Evolutionary conservation across 2,888 invertebrate genomes (phyloP).

Genomic region (Euspilapteryx auroguttella): DNA sequence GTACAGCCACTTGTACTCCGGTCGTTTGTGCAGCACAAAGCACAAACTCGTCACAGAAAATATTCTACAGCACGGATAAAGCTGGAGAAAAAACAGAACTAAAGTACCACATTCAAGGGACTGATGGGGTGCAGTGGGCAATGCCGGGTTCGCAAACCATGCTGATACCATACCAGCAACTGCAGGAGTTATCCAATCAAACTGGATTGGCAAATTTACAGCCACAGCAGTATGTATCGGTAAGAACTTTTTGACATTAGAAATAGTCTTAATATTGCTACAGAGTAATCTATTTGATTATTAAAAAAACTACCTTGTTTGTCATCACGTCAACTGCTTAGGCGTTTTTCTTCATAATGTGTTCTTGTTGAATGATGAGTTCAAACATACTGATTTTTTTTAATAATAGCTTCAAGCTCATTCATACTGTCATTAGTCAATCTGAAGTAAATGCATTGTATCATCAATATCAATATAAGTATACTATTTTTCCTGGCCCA

Average conservation of each 20-base stretch:
- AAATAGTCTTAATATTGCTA: too few species aligned
- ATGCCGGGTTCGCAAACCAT: constrained; percentile 50
- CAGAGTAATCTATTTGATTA: too few species aligned
- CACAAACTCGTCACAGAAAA: constrained; percentile 43
- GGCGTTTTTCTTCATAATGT: too few species aligned
- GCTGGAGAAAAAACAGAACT: constrained; percentile 34
- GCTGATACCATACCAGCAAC: constrained; percentile 49
- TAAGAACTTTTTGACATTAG: constrained; percentile 18
- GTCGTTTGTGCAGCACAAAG: constrained; percentile 50
- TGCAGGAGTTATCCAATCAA: constrained; percentile 39
- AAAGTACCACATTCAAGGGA: constrained; percentile 47
- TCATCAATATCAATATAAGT: too few species aligned
- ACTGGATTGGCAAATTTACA: constrained; percentile 35
- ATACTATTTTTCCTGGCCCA: too few species aligned
- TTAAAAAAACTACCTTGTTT: too few species aligned
- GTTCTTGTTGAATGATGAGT: too few species aligned
- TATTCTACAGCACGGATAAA: constrained; percentile 45
- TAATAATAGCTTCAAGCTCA: too few species aligned
- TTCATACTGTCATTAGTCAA: too few species aligned
- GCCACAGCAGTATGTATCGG: constrained; percentile 48
- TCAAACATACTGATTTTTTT: too few species aligned
- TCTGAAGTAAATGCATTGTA: too few species aligned
- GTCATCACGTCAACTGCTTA: too few species aligned
- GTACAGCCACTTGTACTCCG: constrained; percentile 39
- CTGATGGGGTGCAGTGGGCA: constrained; percentile 45